Conservation (phyloP, 2,888 invertebrate genomes). For the Cosmia pyralina region DNA sequence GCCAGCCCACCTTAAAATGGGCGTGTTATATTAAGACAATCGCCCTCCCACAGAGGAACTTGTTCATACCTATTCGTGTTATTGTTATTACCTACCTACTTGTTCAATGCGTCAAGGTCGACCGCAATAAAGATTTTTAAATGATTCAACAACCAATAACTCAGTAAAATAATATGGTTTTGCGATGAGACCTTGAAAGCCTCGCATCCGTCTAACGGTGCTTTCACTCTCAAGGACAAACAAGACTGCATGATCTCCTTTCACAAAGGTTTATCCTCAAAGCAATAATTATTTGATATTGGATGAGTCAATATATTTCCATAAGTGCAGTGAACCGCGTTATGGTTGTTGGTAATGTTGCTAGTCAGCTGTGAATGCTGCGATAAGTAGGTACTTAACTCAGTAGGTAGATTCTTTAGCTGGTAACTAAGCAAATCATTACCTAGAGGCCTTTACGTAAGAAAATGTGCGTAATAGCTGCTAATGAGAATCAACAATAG, state of each 20-base stretch:
- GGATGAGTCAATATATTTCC: conserved; percentile 9
- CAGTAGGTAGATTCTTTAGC: not conserved
- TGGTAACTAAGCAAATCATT: not conserved
- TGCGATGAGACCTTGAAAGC: conserved; percentile 31
- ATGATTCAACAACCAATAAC: conserved; percentile 9
- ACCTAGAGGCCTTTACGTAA: not conserved
- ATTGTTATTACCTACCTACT: conserved; percentile 45
- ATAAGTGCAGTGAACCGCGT: not conserved
- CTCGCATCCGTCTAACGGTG: conserved; percentile 47
- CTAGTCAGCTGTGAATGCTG: not conserved
- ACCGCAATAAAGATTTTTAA: not conserved
- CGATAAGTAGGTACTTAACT: not conserved
- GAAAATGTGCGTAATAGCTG: conserved; percentile 14
- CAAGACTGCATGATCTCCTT: conserved; percentile 4
- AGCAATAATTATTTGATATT: not conserved
- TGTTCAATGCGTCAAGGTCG: conserved; percentile 55
- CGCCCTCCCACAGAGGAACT: conserved; percentile 60
- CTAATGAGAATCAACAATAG: conserved; percentile 2
- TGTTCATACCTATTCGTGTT: conserved; percentile 33
- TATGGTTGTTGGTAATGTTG: not conserved
- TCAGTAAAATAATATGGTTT: not conserved
- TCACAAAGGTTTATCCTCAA: conserved; percentile 19
- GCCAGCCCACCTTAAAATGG: conserved; percentile 19
- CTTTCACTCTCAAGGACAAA: conserved; percentile 45
- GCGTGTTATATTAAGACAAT: conserved; percentile 48